Conservation (phyloP, 2,113 vertebrate species). For the Apodemus speciosus region DNA sequence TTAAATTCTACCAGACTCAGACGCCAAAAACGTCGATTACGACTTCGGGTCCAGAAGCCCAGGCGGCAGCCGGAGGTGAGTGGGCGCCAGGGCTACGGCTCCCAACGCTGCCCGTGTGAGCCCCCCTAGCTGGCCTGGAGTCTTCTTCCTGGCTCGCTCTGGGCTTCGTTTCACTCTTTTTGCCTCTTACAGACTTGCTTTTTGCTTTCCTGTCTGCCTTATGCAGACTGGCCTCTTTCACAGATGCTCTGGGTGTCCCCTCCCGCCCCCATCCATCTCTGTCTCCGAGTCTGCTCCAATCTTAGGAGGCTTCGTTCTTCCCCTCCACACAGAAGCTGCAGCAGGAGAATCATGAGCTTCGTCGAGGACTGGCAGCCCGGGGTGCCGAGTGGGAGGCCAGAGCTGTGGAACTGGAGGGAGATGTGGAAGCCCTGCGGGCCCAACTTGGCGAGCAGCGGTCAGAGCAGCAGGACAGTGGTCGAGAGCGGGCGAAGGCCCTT, state of each 20-base stretch:
- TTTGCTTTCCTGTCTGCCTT: background rate
- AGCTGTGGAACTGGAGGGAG: constrained; percentile 82
- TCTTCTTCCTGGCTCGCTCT: background rate
- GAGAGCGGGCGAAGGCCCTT: constrained; percentile 74
- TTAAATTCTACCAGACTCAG: constrained; percentile 62
- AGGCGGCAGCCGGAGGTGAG: constrained; percentile 68
- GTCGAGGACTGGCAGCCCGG: constrained; percentile 75
- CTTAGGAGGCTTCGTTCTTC: background rate
- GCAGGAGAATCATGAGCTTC: constrained; percentile 83
- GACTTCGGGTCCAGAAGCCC: constrained; percentile 46
- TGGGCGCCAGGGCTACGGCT: background rate
- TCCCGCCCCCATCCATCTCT: background rate
- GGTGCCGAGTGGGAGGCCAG: constrained; percentile 81
- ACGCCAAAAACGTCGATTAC: constrained; percentile 53
- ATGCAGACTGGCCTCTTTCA: background rate
- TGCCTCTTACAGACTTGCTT: background rate
- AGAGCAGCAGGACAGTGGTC: constrained; percentile 80
- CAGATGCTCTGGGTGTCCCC: background rate
- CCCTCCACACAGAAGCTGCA: constrained; percentile 74
- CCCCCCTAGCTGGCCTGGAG: background rate
- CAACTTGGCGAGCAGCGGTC: constrained; percentile 81
- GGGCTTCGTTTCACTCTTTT: background rate
- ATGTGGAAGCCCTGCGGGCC: constrained; percentile 69
- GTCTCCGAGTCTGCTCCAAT: background rate
- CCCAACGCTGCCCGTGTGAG: too few species aligned